phyloP scores from a whole-genome alignment of 2,888 invertebrate genomes.

The Coecobrya sp. region DNA sequence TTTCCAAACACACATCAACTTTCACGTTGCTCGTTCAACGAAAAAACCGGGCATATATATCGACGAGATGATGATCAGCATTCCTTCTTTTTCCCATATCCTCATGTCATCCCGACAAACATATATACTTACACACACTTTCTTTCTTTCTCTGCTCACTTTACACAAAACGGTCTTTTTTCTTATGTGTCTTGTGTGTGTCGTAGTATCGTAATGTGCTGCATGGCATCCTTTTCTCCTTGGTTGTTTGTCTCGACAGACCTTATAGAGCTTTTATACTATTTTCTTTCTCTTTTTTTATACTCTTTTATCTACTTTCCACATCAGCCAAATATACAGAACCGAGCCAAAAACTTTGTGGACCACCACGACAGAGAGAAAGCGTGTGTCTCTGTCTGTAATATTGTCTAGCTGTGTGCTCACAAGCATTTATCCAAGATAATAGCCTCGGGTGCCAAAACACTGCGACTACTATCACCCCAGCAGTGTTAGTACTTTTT shows the following conservation, averaged over 20 bases:
- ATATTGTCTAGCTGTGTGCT: not conserved
- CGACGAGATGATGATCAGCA: constrained; percentile 25
- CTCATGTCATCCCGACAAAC: not conserved
- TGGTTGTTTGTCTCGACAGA: not conserved
- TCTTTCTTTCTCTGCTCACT: too few species aligned
- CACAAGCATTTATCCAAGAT: constrained; percentile 69
- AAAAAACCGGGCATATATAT: not conserved
- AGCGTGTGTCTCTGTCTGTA: not conserved
- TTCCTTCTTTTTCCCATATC: not conserved
- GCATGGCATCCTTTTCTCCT: not conserved
- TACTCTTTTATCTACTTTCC: constrained; percentile 63
- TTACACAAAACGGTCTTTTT: too few species aligned
- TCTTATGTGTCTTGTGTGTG: not conserved
- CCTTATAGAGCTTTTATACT: too few species aligned
- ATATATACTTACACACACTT: too few species aligned
- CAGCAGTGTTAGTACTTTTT: too few species aligned
- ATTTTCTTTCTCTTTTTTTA: constrained; percentile 29
- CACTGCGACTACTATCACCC: not conserved
- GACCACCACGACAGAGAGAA: not conserved
- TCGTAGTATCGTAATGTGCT: too few species aligned
- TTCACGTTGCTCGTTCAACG: constrained; percentile 9
- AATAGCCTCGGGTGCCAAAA: constrained; percentile 77
- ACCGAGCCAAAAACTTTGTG: constrained; percentile 19
- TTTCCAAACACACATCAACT: constrained; percentile 52
- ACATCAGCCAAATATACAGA: constrained; percentile 40